These are phyloP conservation scores for Chrysaora quinquecirrha DNA, from an alignment of 30 jellyfish, hydroid and myxozoan species.

Conservation along the genomic window DNA sequence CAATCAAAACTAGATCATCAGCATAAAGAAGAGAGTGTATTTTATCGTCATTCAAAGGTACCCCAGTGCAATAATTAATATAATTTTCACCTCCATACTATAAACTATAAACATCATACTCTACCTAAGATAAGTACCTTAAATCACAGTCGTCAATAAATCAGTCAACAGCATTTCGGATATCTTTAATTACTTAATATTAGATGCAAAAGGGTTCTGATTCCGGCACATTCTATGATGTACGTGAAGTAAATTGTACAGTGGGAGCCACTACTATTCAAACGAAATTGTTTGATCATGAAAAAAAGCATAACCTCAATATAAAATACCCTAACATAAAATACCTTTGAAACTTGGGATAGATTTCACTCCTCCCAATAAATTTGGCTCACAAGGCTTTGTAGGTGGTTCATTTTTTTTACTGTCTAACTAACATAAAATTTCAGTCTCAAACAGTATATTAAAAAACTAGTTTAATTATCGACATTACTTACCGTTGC, in stretches of 20 bases:
- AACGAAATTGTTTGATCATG: background rate
- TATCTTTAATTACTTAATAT: background rate
- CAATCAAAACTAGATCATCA: too few species aligned
- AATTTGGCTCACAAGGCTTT: background rate
- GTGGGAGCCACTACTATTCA: background rate
- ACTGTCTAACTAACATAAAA: background rate
- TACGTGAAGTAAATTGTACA: background rate
- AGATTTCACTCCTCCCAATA: too few species aligned
- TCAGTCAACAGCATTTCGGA: background rate
- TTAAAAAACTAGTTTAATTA: background rate
- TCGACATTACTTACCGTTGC: background rate
- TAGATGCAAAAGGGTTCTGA: background rate
- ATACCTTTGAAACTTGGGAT: too few species aligned
- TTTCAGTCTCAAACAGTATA: background rate
- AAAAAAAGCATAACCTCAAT: background rate
- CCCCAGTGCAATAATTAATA: too few species aligned
- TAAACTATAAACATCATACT: too few species aligned
- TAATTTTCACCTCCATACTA: too few species aligned
- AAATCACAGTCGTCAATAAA: background rate
- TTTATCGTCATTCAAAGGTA: too few species aligned
- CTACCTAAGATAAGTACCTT: background rate
- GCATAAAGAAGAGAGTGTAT: too few species aligned
- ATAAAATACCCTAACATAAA: background rate
- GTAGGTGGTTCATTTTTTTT: background rate
- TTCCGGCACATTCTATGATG: background rate